phyloP scores from a whole-genome alignment of 2,113 vertebrate genomes.

The Peromyscus leucopus region DNA sequence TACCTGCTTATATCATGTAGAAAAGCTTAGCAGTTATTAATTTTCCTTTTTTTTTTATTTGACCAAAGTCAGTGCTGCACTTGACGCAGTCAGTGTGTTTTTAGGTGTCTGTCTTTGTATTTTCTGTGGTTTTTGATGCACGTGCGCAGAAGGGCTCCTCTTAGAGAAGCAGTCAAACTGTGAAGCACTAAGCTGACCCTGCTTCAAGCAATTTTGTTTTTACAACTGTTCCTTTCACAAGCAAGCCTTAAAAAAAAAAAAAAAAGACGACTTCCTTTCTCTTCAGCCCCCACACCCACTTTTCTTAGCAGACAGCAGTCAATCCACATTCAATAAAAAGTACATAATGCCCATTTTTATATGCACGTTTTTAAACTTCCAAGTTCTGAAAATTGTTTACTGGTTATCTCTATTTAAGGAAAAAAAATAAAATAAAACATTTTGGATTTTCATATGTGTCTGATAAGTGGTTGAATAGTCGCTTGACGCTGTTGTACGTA shows the following conservation, averaged over 20 bases:
- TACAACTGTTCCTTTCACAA: conserved; percentile 94
- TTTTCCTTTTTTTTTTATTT: conserved; percentile 88
- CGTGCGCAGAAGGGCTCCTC: conserved; percentile 92
- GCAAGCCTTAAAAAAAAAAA: conserved; percentile 95
- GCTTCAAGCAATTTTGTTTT: conserved; percentile 92
- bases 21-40: conserved; percentile 89
- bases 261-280: conserved; percentile 90
- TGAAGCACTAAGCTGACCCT: conserved; percentile 94
- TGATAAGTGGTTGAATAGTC: conserved; percentile 93
- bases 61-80: conserved; percentile 95
- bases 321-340: conserved; percentile 92
- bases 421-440: conserved; percentile 91
- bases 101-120: conserved; percentile 92
- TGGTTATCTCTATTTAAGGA: conserved; percentile 94
- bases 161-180: conserved; percentile 93
- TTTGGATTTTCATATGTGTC: conserved; percentile 93
- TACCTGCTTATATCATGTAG: conserved; percentile 96
- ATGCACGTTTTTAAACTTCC: conserved; percentile 96
- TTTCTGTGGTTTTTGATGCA: conserved; percentile 92
- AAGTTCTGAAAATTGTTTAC: conserved; percentile 96
- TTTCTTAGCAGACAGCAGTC: conserved; percentile 93
- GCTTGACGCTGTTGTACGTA: conserved; percentile 91
- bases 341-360: conserved; percentile 95
- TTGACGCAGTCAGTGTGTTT: conserved; percentile 92
- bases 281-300: conserved; percentile 92